Conservation (phyloP, 2,888 invertebrate genomes). For the Xestia ashworthii region DNA sequence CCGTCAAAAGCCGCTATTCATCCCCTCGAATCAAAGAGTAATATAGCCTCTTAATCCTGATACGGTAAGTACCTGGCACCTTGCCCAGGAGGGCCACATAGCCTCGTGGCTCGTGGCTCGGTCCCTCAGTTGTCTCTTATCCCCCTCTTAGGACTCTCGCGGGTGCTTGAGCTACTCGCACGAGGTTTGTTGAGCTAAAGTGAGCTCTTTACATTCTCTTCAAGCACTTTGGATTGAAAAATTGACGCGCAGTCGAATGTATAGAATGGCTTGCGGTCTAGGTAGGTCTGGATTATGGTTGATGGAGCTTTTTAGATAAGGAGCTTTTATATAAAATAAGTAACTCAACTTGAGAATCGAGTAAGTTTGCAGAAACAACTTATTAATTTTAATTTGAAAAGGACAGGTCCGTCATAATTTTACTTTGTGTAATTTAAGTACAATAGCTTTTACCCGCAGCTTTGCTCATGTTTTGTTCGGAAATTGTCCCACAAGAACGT, state of each 20-base stretch:
- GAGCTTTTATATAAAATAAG: neutral
- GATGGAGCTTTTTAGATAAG: neutral
- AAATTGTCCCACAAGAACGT: no score
- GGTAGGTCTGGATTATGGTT: neutral
- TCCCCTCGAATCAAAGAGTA: constrained; percentile 25
- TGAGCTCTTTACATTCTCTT: constrained; percentile 38
- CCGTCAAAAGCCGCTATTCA: constrained; percentile 28
- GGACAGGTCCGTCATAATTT: neutral
- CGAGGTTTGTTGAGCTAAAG: constrained; percentile 46
- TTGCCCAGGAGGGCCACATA: constrained; percentile 42
- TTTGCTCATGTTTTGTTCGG: no score
- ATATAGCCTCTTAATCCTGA: constrained; percentile 48
- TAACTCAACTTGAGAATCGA: neutral
- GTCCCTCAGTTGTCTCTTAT: constrained; percentile 42
- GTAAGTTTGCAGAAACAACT: neutral
- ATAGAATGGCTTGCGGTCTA: neutral
- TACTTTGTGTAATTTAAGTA: neutral
- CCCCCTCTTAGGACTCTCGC: constrained; percentile 29
- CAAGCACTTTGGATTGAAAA: constrained; percentile 46
- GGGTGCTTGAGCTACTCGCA: constrained; percentile 45
- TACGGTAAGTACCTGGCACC: constrained; percentile 51
- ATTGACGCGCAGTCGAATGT: constrained; percentile 10
- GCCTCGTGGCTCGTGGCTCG: constrained; percentile 5
- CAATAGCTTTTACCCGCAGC: no score
- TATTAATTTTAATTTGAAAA: neutral